These are phyloP conservation scores for Tiliacea aurago DNA, from an alignment of 2,888 invertebrate genomes.

Conservation along the genomic window DNA sequence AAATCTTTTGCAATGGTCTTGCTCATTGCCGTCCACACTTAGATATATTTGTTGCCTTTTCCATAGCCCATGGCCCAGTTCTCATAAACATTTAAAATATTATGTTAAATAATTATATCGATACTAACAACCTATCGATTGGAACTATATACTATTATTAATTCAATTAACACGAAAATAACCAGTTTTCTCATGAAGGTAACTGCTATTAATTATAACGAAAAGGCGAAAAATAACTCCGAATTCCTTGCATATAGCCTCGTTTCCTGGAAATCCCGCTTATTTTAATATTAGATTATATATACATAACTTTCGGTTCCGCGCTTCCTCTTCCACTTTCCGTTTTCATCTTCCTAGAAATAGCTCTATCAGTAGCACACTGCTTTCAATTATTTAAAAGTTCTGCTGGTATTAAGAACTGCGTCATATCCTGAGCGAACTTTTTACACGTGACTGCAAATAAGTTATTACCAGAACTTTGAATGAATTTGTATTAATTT, in stretches of 20 bases:
- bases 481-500: neutral
- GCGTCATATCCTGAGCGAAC: neutral
- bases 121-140: no score
- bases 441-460: neutral
- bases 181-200: neutral
- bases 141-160: constrained; percentile 12
- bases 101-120: neutral
- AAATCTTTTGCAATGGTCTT: no score
- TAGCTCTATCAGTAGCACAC: neutral
- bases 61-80: no score
- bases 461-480: neutral
- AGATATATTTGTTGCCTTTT: no score
- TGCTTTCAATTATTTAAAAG: neutral
- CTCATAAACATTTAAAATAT: neutral
- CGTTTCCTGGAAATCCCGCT: neutral
- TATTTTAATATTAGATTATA: constrained; percentile 2
- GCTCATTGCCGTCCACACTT: no score
- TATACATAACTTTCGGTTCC: neutral
- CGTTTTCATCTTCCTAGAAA: neutral
- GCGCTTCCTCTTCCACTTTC: neutral
- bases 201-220: neutral
- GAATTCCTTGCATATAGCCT: neutral
- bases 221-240: neutral
- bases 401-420: neutral
- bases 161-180: constrained; percentile 1